phyloP scores from a whole-genome alignment of 2,113 vertebrate species.

The Pteruthius melanotis region DNA sequence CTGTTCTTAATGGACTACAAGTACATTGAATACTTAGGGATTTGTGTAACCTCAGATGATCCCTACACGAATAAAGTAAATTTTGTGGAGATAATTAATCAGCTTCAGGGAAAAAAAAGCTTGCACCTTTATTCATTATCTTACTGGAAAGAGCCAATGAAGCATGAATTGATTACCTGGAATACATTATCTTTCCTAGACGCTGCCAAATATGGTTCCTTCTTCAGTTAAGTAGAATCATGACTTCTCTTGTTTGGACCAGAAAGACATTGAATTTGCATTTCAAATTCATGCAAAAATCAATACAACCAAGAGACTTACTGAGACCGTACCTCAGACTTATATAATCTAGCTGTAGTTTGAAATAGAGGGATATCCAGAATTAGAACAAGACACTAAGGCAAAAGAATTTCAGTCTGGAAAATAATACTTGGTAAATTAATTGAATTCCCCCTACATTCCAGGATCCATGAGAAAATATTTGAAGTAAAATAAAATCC shows the following conservation, averaged over 20 bases:
- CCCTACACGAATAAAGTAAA: slow-evolving; percentile 42
- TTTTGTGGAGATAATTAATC: slow-evolving; percentile 59
- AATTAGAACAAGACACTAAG: not conserved
- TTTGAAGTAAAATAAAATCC: not conserved
- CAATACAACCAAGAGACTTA: not conserved
- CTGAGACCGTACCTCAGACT: not conserved
- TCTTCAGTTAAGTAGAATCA: slow-evolving; percentile 45
- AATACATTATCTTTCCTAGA: slow-evolving; percentile 48
- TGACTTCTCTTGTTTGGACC: slow-evolving; percentile 26
- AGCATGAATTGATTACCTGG: slow-evolving; percentile 57
- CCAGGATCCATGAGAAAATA: not conserved
- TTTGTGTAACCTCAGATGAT: slow-evolving; percentile 53
- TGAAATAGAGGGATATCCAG: not conserved
- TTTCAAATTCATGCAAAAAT: slow-evolving; percentile 43
- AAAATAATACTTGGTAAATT: not conserved
- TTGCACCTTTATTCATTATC: slow-evolving; percentile 50
- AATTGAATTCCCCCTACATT: not conserved
- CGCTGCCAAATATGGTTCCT: slow-evolving; percentile 15
- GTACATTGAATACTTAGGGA: slow-evolving; percentile 19
- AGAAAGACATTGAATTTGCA: not conserved
- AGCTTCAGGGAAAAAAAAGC: slow-evolving; percentile 26
- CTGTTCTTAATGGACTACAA: slow-evolving; percentile 14
- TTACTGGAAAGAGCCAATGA: slow-evolving; percentile 31
- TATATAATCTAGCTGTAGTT: not conserved
- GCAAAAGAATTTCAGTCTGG: not conserved